Conservation (phyloP, 2,888 invertebrate genomes). For the Rhamphomyia laevipes region DNA sequence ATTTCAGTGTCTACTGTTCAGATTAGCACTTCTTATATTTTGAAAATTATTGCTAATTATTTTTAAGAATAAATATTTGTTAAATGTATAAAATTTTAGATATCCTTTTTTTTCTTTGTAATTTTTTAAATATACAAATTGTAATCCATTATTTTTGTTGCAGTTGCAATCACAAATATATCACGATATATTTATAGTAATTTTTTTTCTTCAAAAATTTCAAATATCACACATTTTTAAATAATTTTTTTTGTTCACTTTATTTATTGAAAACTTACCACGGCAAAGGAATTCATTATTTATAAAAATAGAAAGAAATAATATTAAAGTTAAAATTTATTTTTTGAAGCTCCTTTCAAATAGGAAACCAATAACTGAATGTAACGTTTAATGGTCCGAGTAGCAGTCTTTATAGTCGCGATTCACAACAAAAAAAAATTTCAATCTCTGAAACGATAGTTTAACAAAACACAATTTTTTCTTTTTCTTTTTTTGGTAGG, state of each 20-base stretch:
- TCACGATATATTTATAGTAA: background rate
- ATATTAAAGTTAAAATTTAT: conserved; percentile 31
- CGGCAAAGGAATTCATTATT: conserved; percentile 40
- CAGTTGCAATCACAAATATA: background rate
- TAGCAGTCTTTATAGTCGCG: conserved; percentile 17
- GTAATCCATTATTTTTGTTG: background rate
- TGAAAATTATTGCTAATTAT: too few relatives aligned
- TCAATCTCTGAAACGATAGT: background rate
- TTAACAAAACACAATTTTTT: background rate
- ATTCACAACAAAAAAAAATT: background rate
- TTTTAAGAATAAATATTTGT: too few relatives aligned
- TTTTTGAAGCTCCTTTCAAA: conserved; percentile 38
- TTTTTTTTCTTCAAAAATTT: conserved; percentile 6
- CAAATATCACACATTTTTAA: conserved; percentile 1
- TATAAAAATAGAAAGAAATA: conserved; percentile 30
- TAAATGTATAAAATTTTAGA: too few relatives aligned
- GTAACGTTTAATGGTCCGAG: conserved; percentile 20
- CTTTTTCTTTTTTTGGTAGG: background rate
- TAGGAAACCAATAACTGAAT: conserved; percentile 39
- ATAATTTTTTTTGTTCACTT: conserved; percentile 1
- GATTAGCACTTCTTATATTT: too few relatives aligned
- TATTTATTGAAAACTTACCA: conserved; percentile 30
- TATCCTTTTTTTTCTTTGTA: background rate
- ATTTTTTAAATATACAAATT: background rate
- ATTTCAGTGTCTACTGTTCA: too few relatives aligned